Base-by-base conservation (phyloP, 2,888 invertebrate genomes). In the Pseudococcus viburni region DNA sequence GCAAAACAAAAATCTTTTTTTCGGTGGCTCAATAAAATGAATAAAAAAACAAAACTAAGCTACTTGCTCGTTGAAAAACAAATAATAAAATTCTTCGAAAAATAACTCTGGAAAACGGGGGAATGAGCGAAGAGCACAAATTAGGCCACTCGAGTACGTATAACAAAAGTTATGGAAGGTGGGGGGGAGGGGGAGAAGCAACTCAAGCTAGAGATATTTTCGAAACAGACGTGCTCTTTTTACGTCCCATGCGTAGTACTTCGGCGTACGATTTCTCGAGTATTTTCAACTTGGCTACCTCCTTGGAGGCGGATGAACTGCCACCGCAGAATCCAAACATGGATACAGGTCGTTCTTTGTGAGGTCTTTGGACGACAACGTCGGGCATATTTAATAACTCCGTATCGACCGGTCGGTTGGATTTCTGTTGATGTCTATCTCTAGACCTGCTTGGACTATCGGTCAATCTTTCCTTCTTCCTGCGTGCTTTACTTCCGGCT, bases 221-320 rank as follows among this genome's bases (percentile, higher is more conserved):
- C 11, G 87, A 89, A 22, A 46, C 12, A 8, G 77, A 80, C 1
- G 77, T 80, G 11, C 39, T 86, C 39, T 84, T 83, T 59, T 88
- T 89, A 26, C 85, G 89, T 17, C 91, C 90, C 68, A 90, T 89
- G 55, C 91, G 90, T 89, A 97, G 92, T 26, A 95, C 97, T 92
- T 97, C 96, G 8, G 97, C 97, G 91, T 97, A 97, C 17, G 96
- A 96, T 91, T 96, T 93, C 91, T 97, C 96, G 86, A 97, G 93
- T 91, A 95, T 94, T 91, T 96, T 95, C 89, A 97, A 92, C 91
- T 95, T 95, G 91, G 96, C 95, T 90, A 97, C 94, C 90, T 96
- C 96, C 91, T 96, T 96, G 15, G 96, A 96, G 8, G 96, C 96
- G 11, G 95, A 94, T 91, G 96, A 95, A 5, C 85, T 87, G 3